Conservation (phyloP, 2,113 vertebrate genomes). For the Toxotes chatareus region DNA sequence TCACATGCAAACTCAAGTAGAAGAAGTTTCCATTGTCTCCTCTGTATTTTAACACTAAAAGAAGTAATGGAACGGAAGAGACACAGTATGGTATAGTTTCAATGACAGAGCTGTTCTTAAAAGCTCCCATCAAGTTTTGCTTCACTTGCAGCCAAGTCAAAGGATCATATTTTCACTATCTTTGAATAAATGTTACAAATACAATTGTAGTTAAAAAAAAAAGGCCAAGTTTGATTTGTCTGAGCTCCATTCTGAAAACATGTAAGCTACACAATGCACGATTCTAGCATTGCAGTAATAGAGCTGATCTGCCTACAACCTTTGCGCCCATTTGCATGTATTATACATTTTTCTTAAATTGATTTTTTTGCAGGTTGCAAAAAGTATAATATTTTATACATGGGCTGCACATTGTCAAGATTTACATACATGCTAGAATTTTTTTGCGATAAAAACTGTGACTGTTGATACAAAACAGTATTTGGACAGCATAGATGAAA, state of each 20-base stretch:
- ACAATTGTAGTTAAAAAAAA: background rate
- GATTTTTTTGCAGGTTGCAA: background rate
- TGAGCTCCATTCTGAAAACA: too few species aligned
- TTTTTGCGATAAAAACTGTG: background rate
- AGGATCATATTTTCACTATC: background rate
- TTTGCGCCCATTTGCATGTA: background rate
- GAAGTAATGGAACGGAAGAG: background rate
- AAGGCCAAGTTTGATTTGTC: too few species aligned
- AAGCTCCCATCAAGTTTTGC: background rate
- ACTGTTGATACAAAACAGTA: background rate
- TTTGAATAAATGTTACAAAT: background rate
- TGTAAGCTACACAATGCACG: too few species aligned
- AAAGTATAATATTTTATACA: background rate
- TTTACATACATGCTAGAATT: too few species aligned
- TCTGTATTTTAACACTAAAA: background rate
- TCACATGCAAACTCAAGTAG: background rate
- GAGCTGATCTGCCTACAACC: background rate
- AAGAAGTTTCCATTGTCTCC: background rate
- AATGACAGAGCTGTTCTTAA: background rate
- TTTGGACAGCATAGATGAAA: background rate
- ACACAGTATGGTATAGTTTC: background rate
- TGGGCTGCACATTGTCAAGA: background rate
- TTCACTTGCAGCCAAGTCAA: background rate
- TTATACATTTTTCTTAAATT: background rate
- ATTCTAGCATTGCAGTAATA: background rate